Conservation (phyloP, 2,113 vertebrate genomes). For the Erinaceus europaeus region DNA sequence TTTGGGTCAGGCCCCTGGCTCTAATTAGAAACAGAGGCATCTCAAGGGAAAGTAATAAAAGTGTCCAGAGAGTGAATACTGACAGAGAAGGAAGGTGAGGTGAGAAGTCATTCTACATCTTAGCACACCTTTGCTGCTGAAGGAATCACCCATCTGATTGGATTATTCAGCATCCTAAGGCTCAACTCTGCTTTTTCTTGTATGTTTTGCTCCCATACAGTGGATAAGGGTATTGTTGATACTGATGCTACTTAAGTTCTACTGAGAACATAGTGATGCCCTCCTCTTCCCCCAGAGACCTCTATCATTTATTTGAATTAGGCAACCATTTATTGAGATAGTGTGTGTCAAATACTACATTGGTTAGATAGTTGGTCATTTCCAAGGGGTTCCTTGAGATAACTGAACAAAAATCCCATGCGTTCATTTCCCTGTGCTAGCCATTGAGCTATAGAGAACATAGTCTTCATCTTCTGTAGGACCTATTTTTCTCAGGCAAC, state of each 20-base stretch:
- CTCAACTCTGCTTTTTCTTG: neutral
- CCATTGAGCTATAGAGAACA: neutral
- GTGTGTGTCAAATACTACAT: neutral
- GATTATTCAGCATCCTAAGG: neutral
- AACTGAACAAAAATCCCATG: neutral
- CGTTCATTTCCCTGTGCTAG: neutral
- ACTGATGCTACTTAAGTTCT: neutral
- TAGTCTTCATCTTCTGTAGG: neutral
- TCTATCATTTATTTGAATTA: neutral
- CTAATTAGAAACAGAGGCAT: constrained; percentile 87
- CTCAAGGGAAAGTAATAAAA: constrained; percentile 77
- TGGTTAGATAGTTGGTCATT: neutral
- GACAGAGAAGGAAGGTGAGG: constrained; percentile 56
- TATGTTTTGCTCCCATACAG: neutral
- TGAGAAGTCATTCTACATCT: constrained; percentile 35
- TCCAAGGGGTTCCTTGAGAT: neutral
- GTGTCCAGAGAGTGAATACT: constrained; percentile 58
- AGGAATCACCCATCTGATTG: neutral
- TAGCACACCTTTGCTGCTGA: neutral
- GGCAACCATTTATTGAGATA: neutral
- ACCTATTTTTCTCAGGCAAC: neutral
- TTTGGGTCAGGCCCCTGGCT: constrained; percentile 77
- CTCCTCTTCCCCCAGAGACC: neutral
- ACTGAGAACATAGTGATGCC: neutral
- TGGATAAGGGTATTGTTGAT: neutral